Base-by-base conservation (phyloP, 2,113 vertebrate genomes). In the Upupa epops region DNA sequence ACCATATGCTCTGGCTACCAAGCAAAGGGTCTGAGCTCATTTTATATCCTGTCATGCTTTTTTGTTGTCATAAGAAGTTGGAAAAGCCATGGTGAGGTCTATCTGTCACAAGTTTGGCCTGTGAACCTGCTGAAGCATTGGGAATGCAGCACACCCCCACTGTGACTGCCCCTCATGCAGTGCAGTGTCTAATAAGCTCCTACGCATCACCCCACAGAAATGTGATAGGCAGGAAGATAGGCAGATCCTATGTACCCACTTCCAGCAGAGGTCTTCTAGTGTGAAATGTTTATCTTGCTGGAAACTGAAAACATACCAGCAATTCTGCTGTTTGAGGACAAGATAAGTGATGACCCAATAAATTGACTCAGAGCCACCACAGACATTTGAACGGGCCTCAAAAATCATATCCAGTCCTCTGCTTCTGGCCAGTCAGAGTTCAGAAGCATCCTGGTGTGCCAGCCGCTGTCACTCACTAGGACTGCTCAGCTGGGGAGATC, bases 1-100 rank as follows among this genome's bases (percentile, higher is more conserved):
- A 88, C 93, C 93, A 95, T 94, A 92, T 95, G 96, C 83, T 95
- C 70, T 96, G 93, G 90, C 94, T 94, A 94, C 83, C 90, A 93
- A 88, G 93, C 86, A 95, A 90, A 95, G 80, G 83, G 76, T 58
- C 58, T 88, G 86, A 95, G 76, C 73, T 92, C 83, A 92, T 91
- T 95, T 94, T 88, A 76, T 2, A 83, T 93, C 83, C 93, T 88
- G 86, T 81, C 93, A 88, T 86, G 80, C 6, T 7, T 14, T 32
- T 49, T 65, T 86, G 87, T 76, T 90, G 59, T 82, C 63, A 76
- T 7, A 15, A 78, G 76, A 34, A 58, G 61, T 76, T 93, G 93
- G 58, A 54, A 49, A 90, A 89, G 54, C 52, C 11, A 0, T 11
- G 32, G 45, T 21, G 69, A 54, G 86, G 46, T 81, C 76, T 90